Percentiles rank a stretch among this genome's conserved stretches.
These are phyloP conservation scores for Gonioctena quinquepunctata DNA, from an alignment of 1,140 invertebrate genomes.

Conservation along the genomic window DNA sequence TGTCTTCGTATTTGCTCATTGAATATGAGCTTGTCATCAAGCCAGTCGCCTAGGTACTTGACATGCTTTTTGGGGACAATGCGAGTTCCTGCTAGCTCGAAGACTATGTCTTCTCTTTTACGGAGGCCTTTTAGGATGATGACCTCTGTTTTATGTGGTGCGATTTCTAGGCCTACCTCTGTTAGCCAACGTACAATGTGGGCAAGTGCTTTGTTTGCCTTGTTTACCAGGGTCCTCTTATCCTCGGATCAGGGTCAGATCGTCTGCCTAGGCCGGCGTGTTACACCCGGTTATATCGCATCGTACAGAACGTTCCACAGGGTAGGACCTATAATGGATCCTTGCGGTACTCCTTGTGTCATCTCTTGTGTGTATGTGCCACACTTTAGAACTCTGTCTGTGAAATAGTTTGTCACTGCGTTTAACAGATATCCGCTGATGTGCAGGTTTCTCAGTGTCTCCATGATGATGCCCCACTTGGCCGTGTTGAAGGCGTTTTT, in stretches of 20 bases:
- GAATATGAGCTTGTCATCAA: neutral
- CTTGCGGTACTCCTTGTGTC: neutral
- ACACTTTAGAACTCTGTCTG: neutral
- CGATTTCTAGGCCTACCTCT: constrained; percentile 26
- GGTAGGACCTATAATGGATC: neutral
- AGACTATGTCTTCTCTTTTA: neutral
- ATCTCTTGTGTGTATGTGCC: neutral
- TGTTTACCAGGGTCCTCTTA: neutral
- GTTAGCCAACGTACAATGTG: constrained; percentile 17
- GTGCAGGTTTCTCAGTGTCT: neutral
- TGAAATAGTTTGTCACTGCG: neutral
- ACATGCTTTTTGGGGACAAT: constrained; percentile 19
- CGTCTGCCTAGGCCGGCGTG: neutral
- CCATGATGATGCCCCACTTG: neutral
- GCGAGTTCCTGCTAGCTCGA: neutral
- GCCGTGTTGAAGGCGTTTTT: neutral
- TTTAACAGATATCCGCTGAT: neutral
- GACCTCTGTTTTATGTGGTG: constrained; percentile 37
- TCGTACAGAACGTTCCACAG: neutral
- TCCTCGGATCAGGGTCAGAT: neutral
- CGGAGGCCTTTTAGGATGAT: constrained; percentile 24
- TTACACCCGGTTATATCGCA: neutral
- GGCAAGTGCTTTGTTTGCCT: neutral
- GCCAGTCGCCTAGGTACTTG: constrained; percentile 30
- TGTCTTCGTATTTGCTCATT: neutral